These are phyloP conservation scores for Orthosia gothica DNA, from an alignment of 2,888 invertebrate species.

Conservation along the genomic window DNA sequence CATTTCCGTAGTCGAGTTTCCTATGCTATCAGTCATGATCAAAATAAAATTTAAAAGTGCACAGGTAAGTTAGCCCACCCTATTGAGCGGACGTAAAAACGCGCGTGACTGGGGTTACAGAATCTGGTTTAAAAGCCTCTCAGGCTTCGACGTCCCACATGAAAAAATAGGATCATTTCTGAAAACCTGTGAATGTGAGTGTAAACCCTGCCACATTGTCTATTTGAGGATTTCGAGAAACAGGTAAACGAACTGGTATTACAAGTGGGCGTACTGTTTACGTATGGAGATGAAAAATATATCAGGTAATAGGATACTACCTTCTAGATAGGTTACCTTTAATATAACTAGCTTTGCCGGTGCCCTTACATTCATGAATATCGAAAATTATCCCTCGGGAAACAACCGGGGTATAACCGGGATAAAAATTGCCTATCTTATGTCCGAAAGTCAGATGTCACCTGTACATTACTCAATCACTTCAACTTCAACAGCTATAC, in stretches of 20 bases:
- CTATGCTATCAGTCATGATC: no score
- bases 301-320: neutral
- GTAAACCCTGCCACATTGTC: neutral
- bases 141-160: neutral
- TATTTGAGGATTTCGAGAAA: neutral
- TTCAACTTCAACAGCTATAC: no score
- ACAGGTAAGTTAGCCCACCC: no score
- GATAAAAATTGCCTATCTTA: no score
- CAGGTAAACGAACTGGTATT: neutral
- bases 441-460: no score
- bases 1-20: neutral
- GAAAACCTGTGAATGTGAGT: conserved; percentile 7
- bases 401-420: no score
- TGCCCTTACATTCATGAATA: no score
- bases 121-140: neutral
- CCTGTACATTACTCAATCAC: no score
- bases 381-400: no score
- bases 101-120: neutral
- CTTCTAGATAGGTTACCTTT: no score
- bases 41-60: neutral
- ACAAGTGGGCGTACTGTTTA: neutral
- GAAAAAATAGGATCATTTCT: conserved; percentile 9
- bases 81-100: neutral
- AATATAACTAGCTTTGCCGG: no score
- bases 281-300: neutral